phyloP scores from a whole-genome alignment of 1,140 invertebrate species.

The Zaprionus kolodkinae region DNA sequence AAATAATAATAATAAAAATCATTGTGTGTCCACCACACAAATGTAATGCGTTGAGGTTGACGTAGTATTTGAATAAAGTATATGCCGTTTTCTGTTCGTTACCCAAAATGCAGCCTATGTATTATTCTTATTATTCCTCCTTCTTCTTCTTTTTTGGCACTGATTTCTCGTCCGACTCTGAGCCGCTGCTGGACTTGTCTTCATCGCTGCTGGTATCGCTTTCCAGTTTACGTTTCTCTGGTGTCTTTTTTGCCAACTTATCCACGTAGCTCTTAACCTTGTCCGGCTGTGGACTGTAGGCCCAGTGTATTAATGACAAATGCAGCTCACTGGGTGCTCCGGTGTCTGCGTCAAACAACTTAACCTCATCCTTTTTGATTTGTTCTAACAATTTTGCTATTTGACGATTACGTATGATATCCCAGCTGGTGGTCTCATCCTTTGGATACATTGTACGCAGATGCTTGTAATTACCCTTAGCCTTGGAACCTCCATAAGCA shows the following conservation, averaged over 20 bases:
- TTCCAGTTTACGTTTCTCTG: constrained; percentile 70
- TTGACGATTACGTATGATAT: constrained; percentile 87
- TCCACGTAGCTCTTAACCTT: constrained; percentile 84
- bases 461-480: constrained; percentile 88
- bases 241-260: constrained; percentile 61
- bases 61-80: constrained; percentile 70
- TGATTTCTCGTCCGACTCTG: constrained; percentile 51
- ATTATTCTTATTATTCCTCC: constrained; percentile 30
- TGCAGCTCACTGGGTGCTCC: constrained; percentile 87
- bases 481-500: constrained; percentile 82
- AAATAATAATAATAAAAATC: constrained; percentile 38
- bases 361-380: constrained; percentile 84
- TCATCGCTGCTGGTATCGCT: constrained; percentile 57
- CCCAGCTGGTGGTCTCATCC: constrained; percentile 86
- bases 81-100: constrained; percentile 76
- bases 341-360: constrained; percentile 86
- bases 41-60: constrained; percentile 74
- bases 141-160: constrained; percentile 74
- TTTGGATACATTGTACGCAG: constrained; percentile 86
- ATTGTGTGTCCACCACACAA: constrained; percentile 51
- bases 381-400: constrained; percentile 86
- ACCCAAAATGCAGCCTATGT: constrained; percentile 35
- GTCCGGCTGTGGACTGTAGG: constrained; percentile 87
- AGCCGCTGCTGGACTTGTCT: constrained; percentile 41
- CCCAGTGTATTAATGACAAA: constrained; percentile 87